phyloP scores from a whole-genome alignment of 1,140 invertebrate genomes.

The Homarus americanus region DNA sequence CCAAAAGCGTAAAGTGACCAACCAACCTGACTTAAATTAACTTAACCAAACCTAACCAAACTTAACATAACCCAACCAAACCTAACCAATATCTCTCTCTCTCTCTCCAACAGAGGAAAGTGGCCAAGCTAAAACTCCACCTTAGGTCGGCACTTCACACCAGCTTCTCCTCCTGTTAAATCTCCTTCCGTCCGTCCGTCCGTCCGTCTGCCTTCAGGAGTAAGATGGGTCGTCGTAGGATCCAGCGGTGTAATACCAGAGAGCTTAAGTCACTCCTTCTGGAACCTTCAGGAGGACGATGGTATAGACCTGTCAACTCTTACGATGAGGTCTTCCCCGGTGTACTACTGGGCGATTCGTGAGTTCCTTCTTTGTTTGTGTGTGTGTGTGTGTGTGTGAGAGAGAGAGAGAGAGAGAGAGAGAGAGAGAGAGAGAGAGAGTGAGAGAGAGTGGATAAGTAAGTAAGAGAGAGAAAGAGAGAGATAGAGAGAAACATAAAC shows the following conservation, averaged over 20 bases:
- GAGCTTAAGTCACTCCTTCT: constrained; percentile 74
- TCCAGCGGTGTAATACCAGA: constrained; percentile 60
- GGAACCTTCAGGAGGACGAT: constrained; percentile 51
- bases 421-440: neutral
- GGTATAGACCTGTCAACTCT: constrained; percentile 69
- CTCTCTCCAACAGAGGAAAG: neutral
- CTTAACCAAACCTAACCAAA: no score
- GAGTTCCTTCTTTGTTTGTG: constrained; percentile 17
- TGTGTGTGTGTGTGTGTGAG: neutral
- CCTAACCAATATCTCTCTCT: neutral
- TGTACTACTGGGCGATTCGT: constrained; percentile 76
- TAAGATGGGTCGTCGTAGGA: constrained; percentile 66
- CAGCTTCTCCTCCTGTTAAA: neutral
- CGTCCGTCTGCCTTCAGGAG: neutral
- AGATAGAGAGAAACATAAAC: neutral
- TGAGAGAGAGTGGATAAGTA: neutral
- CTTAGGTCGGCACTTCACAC: constrained; percentile 2
- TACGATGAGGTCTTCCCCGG: constrained; percentile 78
- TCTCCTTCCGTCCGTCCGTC: neutral
- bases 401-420: neutral
- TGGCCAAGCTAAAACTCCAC: neutral
- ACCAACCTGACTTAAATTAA: no score
- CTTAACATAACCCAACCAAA: neutral
- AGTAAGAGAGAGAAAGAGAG: neutral
- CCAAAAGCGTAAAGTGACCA: no score